Base-by-base conservation (phyloP, 2,888 invertebrate genomes). In the Slavum lentiscoides region DNA sequence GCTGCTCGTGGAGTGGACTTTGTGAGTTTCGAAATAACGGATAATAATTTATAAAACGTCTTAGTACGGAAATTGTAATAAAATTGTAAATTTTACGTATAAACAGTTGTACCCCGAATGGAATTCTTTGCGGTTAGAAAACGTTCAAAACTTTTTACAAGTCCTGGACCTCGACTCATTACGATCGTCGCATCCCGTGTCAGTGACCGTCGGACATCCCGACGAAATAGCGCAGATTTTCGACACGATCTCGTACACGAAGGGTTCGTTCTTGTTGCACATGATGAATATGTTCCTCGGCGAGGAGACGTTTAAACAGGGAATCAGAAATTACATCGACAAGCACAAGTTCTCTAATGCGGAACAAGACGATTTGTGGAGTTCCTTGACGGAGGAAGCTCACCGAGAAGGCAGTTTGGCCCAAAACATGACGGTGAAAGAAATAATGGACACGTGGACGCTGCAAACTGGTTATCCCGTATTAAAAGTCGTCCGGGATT, bases 241-340 rank as follows among this genome's bases (percentile, higher is more conserved):
- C 86, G 95, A 95, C 86, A 89, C 91, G 77, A 95, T 95, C 84
- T 93, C 94, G 0, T 95, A 95, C 86, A 90, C 91, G 83, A 95
- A 95, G 87, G 88, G 87, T 85, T 83, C 84, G 17, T 83, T 81
- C 43, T 89, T 98, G 67, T 91, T 98, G 82, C 89, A 96, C 67
- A 98, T 98, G 97, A 95, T 97, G 93, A 91, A 92, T 84, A 89
- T 92, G 85, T 93, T 94, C 87, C 89, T 97, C 39, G 96, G 96
- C 0, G 91, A 93, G 70, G 88, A 90, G 0, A 89, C 91, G 17
- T 92, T 94, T 86, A 89, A 90, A 83, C 87, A 88, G 83, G 93
- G 92, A 15, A 88, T 93, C 15, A 89, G 90, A 82, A 90, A 89
- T 59, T 93, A 93, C 86, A 87, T 94, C 23, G 86, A 87, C 1